Conservation (phyloP, 2,113 vertebrate genomes). For the Corydoras maculifer region DNA sequence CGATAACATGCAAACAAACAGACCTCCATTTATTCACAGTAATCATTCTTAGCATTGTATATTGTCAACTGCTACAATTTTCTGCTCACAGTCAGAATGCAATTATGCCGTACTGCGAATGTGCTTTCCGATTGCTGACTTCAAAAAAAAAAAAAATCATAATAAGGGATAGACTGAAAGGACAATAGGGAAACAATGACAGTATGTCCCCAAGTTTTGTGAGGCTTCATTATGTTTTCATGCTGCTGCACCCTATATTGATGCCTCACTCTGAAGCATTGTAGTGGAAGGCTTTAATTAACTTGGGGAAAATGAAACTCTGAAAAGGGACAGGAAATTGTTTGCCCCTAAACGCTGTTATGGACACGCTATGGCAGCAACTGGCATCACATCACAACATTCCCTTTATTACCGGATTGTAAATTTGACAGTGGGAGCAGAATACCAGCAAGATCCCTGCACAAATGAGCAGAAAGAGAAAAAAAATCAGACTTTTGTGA, state of each 20-base stretch:
- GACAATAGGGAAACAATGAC: slow-evolving; percentile 8
- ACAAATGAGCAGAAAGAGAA: slow-evolving; percentile 1
- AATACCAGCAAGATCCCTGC: neutral
- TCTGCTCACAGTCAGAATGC: slow-evolving; percentile 28
- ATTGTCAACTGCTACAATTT: slow-evolving; percentile 34
- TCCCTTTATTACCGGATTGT: neutral
- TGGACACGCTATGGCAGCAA: neutral
- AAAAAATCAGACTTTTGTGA: neutral
- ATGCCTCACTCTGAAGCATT: slow-evolving; percentile 1
- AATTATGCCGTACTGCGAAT: slow-evolving; percentile 4
- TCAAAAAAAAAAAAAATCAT: neutral
- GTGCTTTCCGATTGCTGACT: slow-evolving; percentile 1
- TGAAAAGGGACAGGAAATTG: slow-evolving; percentile 8
- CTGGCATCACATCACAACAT: slow-evolving; percentile 9
- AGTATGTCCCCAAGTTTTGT: slow-evolving; percentile 2
- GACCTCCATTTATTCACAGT: slow-evolving; percentile 27
- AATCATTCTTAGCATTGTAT: slow-evolving; percentile 24
- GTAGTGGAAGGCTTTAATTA: slow-evolving; percentile 25
- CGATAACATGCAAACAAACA: slow-evolving; percentile 35
- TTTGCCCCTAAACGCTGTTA: slow-evolving; percentile 1
- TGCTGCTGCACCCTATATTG: neutral
- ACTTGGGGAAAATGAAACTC: slow-evolving; percentile 7
- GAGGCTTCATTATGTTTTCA: neutral
- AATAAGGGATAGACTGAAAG: neutral
- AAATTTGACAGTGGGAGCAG: neutral